These are phyloP conservation scores for Lepidotrigona ventralis DNA, from an alignment of 1,140 invertebrate species.

Conservation along the genomic window DNA sequence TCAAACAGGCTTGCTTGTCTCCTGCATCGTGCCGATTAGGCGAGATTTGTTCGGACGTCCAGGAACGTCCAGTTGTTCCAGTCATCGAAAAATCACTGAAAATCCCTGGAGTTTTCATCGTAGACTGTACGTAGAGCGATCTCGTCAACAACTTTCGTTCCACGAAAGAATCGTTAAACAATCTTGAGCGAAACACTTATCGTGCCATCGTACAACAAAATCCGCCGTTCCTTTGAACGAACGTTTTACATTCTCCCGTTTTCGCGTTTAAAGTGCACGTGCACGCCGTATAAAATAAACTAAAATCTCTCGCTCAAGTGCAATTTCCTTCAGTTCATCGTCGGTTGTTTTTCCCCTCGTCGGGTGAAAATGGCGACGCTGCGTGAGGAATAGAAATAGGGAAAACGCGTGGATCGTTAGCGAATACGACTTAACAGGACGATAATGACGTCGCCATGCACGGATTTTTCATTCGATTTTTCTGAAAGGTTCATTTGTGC, in stretches of 20 bases:
- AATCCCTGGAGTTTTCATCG: not conserved
- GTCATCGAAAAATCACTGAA: not conserved
- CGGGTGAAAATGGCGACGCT: slow-evolving; percentile 21
- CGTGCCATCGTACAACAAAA: not conserved
- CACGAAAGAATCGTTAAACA: not conserved
- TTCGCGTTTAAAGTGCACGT: not conserved
- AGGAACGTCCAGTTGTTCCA: not conserved
- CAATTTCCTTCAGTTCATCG: slow-evolving; percentile 23
- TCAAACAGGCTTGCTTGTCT: too few species aligned
- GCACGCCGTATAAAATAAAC: not conserved
- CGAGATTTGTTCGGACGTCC: too few species aligned
- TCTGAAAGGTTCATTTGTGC: slow-evolving; percentile 51
- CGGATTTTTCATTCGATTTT: slow-evolving; percentile 55
- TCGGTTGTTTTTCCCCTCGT: not conserved
- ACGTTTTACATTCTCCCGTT: slow-evolving; percentile 1
- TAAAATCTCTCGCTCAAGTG: slow-evolving; percentile 4
- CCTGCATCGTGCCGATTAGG: too few species aligned
- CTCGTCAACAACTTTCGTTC: not conserved
- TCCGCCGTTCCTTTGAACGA: not conserved
- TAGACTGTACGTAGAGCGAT: not conserved
- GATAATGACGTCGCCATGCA: slow-evolving; percentile 63
- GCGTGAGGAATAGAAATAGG: slow-evolving; percentile 15
- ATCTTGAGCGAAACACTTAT: not conserved
- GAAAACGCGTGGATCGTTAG: slow-evolving; percentile 59
- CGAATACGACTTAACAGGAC: slow-evolving; percentile 36